Evolutionary conservation across 2,797 vertebrate genomes (phyloP).

Genomic region (Lithobates pipiens): DNA sequence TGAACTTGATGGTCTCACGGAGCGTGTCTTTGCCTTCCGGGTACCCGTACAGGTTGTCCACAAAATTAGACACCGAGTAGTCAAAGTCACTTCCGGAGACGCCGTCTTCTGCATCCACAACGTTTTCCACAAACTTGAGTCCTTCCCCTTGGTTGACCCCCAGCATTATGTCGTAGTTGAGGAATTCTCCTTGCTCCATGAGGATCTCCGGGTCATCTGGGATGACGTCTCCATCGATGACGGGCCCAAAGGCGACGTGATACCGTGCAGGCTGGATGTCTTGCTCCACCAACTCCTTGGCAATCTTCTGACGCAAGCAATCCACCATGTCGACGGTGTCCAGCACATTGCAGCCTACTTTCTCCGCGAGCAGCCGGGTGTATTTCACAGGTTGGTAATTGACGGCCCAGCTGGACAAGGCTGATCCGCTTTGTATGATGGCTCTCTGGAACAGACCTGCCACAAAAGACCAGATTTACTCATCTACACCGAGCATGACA

Average conservation of each 20-base stretch:
- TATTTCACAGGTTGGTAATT: constrained; percentile 99
- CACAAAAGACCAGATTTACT: constrained; percentile 64
- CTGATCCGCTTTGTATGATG: constrained; percentile 97
- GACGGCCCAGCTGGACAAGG: constrained; percentile 97
- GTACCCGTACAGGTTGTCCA: constrained; percentile 97
- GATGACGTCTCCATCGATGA: constrained; percentile 97
- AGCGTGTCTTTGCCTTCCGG: constrained; percentile 97
- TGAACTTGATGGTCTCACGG: constrained; percentile 98
- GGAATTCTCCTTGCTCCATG: constrained; percentile 99
- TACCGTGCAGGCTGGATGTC: constrained; percentile 97
- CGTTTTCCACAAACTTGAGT: constrained; percentile 95
- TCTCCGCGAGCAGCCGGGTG: constrained; percentile 92
- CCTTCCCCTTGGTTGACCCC: constrained; percentile 98
- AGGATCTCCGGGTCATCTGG: constrained; percentile 97
- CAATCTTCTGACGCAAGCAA: constrained; percentile 94
- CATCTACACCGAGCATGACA: not conserved
- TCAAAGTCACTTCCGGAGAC: constrained; percentile 98
- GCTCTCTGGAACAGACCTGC: constrained; percentile 97
- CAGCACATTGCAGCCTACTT: constrained; percentile 96
- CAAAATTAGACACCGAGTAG: constrained; percentile 97
- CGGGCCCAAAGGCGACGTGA: constrained; percentile 96
- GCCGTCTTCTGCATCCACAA: constrained; percentile 95
- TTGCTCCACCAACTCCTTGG: constrained; percentile 96
- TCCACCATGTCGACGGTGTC: constrained; percentile 98
- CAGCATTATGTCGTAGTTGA: constrained; percentile 99